These are phyloP conservation scores for Platycheirus albimanus DNA, from an alignment of 2,888 invertebrate species.

Conservation along the genomic window DNA sequence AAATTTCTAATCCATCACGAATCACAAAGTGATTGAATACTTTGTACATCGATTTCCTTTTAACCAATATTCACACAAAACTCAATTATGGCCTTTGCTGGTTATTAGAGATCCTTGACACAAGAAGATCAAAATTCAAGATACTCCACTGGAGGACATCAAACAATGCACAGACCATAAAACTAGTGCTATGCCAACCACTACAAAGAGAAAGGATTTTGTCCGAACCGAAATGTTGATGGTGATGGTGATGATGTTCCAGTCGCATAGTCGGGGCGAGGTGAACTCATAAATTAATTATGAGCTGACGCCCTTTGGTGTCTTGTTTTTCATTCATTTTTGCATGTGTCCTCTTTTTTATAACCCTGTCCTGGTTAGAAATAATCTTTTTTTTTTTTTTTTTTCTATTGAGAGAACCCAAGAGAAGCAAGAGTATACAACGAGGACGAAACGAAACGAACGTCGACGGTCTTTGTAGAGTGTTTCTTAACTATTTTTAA, in stretches of 20 bases:
- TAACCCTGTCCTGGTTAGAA: constrained; percentile 61
- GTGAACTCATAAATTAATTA: constrained; percentile 68
- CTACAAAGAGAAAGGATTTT: too few species aligned
- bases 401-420: background rate
- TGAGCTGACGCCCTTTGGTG: constrained; percentile 61
- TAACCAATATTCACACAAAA: constrained; percentile 34
- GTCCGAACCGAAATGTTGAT: background rate
- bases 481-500: constrained; percentile 50
- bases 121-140: constrained; percentile 14
- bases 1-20: background rate
- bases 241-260: constrained; percentile 14
- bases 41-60: constrained; percentile 44
- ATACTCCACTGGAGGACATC: constrained; percentile 11
- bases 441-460: constrained; percentile 6
- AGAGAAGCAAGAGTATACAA: constrained; percentile 6
- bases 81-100: constrained; percentile 29
- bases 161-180: constrained; percentile 35
- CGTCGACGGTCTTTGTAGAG: constrained; percentile 4
- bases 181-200: background rate
- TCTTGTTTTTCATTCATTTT: constrained; percentile 30
- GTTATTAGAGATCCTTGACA: constrained; percentile 6
- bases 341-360: constrained; percentile 20
- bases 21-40: constrained; percentile 4
- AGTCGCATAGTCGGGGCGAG: constrained; percentile 11
- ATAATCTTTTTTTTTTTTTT: constrained; percentile 13